These are phyloP conservation scores for Prietella phreatophila DNA, from an alignment of 2,113 vertebrate species.

Conservation along the genomic window DNA sequence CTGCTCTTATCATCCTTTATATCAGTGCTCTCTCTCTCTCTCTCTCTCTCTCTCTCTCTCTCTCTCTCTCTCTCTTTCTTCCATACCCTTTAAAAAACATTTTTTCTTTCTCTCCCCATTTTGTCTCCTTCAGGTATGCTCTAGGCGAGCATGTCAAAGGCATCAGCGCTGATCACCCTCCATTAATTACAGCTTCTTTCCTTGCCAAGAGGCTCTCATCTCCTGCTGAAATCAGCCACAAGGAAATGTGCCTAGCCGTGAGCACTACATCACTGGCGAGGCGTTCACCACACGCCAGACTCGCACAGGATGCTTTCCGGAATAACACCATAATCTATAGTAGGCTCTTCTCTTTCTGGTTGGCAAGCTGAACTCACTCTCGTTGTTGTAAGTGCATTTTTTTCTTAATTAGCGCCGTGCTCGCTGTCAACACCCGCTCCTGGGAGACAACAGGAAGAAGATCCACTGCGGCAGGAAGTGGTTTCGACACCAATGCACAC, in stretches of 20 bases:
- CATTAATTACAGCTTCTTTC: slow-evolving; percentile 38
- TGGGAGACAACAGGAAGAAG: background rate
- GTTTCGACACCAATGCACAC: background rate
- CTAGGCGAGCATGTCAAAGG: slow-evolving; percentile 18
- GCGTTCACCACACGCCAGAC: background rate
- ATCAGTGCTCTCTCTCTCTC: too few relatives aligned
- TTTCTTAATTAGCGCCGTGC: background rate
- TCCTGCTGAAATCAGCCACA: background rate
- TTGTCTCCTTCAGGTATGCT: slow-evolving; percentile 9
- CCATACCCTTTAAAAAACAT: background rate
- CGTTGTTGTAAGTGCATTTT: background rate
- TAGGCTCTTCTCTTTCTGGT: background rate
- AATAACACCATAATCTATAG: background rate
- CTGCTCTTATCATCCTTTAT: background rate
- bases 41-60: background rate
- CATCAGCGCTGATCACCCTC: background rate
- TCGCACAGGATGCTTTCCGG: background rate
- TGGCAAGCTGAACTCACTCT: background rate
- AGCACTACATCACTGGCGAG: background rate
- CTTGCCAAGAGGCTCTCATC: background rate
- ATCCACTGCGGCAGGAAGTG: background rate
- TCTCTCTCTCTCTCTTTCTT: background rate
- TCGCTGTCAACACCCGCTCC: background rate
- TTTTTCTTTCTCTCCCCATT: background rate
- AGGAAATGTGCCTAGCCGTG: background rate